Base-by-base conservation (phyloP, 2,888 invertebrate genomes). In the Alentia gelatinosa region DNA sequence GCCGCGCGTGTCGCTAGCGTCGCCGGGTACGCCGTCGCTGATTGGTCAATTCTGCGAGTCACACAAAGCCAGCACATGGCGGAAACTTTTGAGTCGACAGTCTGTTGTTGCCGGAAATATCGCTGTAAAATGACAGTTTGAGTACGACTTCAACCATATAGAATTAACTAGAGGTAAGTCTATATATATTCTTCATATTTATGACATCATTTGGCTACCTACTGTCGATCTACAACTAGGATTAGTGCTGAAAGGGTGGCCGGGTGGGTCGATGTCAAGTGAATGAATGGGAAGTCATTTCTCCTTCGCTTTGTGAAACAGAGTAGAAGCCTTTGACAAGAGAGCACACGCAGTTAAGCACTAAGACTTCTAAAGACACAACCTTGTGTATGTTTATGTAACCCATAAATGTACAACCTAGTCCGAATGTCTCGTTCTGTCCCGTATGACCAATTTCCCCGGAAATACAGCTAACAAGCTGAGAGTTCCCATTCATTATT, bases 31-130 rank as follows among this genome's bases (percentile, higher is more conserved):
- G 4, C 12, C 33, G 33, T 39, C 79, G 5, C 39, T 79, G 79
- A 79, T 79, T 79, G 79, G 79, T 37, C 79, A 15, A 35, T 37
- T 19, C 79, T 4, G 15, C 39, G 23, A 19, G 39, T 15, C 79
- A 79, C 79, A 79, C 79, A 79, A 79, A 79, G 79, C 79, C 35
- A 79, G 86, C 86, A 86, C 86, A 86, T 86, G 86, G 86, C 86
- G 86, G 86, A 86, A 86, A 86, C 47, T 47, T 86, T 86, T 86
- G 86, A 86, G 47, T 39, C 79, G 39, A 19, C 79, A 23, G 23
- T 23, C 9, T 35, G 37, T 79, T 79, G 39, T 79, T n/a, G 12
- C 79, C 12, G 0, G 23, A 19, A 79, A 79, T 79, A 79, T 79
- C 79, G 15, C 35, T 1, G 74, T 5, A 79, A 79, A 79, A 79